Percentiles rank a stretch among this genome's conserved stretches.
phyloP scores from a whole-genome alignment of 2,888 invertebrate species.

The Thyatira batis region DNA sequence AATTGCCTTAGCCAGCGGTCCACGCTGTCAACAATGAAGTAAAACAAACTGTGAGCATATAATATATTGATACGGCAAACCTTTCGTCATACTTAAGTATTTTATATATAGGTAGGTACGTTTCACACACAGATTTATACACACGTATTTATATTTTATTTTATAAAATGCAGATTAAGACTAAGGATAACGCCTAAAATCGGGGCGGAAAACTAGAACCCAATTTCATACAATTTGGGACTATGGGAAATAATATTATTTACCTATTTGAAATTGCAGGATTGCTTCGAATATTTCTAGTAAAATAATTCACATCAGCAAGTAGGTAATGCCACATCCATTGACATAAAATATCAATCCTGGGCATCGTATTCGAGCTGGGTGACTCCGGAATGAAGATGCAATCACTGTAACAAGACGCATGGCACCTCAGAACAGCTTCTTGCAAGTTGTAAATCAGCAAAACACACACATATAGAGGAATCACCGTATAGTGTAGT shows the following conservation, averaged over 20 bases:
- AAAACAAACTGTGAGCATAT: conserved; percentile 15
- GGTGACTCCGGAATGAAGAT: conserved; percentile 66
- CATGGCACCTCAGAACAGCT: conserved; percentile 23
- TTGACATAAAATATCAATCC: conserved; percentile 17
- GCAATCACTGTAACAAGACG: conserved; percentile 62
- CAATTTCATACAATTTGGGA: no score
- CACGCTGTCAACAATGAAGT: conserved; percentile 50
- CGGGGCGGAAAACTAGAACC: no score
- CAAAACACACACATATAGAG: no score
- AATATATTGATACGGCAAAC: conserved; percentile 1
- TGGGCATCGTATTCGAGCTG: conserved; percentile 46
- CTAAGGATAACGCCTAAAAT: no score
- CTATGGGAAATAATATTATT: no score
- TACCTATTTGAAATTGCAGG: no score
- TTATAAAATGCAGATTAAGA: no score
- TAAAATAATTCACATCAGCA: no score
- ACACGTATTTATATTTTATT: no score
- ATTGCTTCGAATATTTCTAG: no score
- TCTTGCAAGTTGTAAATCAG: not conserved
- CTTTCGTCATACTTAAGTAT: not conserved
- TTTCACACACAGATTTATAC: no score
- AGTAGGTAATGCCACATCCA: conserved; percentile 41
- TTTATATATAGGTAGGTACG: not conserved
- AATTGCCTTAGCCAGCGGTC: conserved; percentile 81
- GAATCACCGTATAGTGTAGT: no score